Percentiles rank a stretch among this genome's conserved stretches.
Evolutionary conservation across 2,888 invertebrate species (phyloP).

Genomic region (Agrilus mali): DNA sequence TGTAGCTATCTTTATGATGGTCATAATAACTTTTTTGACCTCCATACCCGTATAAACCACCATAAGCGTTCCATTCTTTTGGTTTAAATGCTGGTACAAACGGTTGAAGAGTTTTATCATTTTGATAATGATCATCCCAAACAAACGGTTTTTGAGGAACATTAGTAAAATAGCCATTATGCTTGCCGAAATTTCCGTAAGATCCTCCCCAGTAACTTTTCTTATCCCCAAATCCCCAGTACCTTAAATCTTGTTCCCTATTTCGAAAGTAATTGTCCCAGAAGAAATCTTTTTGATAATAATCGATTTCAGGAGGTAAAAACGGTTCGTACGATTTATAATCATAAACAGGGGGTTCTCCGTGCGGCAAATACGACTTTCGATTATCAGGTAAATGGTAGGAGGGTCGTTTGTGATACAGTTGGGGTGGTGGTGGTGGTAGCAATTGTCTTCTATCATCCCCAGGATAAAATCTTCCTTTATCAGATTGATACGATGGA

Average conservation of each 20-base stretch:
- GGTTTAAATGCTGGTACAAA: conserved; percentile 17
- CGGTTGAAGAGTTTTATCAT: conserved; percentile 16
- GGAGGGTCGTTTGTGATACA: conserved; percentile 5
- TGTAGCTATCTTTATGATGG: conserved; percentile 18
- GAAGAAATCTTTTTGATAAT: conserved; percentile 5
- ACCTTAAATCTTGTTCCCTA: conserved; percentile 19
- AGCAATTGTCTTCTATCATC: conserved; percentile 1
- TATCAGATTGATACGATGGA: too few species aligned
- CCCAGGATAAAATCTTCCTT: neutral
- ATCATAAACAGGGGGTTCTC: conserved; percentile 15
- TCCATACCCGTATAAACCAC: conserved; percentile 26
- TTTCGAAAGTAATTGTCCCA: conserved; percentile 15
- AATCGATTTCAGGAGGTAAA: conserved; percentile 13
- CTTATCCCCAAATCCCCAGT: conserved; percentile 24
- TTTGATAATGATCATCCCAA: conserved; percentile 10
- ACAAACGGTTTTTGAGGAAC: conserved; percentile 9
- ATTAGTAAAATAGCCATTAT: conserved; percentile 10
- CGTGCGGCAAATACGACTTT: conserved; percentile 11
- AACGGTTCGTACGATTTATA: conserved; percentile 20
- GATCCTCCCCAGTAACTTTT: conserved; percentile 43
- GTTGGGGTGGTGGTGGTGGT: conserved; percentile 9
- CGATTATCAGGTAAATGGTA: conserved; percentile 4
- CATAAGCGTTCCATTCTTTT: conserved; percentile 30
- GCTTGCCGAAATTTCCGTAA: conserved; percentile 36
- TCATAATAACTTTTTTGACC: conserved; percentile 16